These are phyloP conservation scores for Ladona fulva DNA, from an alignment of 1,140 invertebrate genomes.

Conservation along the genomic window DNA sequence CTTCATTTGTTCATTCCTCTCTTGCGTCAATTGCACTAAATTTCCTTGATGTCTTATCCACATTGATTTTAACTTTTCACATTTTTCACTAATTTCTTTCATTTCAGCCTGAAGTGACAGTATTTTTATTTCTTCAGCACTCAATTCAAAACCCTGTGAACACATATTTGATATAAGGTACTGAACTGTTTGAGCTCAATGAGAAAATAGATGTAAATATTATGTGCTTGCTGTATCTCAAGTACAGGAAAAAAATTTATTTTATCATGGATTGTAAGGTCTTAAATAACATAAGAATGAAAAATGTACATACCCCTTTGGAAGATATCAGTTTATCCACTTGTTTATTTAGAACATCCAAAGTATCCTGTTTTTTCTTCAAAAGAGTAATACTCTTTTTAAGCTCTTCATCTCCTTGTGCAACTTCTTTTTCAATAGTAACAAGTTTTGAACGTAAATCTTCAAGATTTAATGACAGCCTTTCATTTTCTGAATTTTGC, in stretches of 20 bases:
- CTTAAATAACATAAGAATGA: too few relatives aligned
- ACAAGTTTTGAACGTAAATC: background rate
- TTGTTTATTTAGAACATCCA: background rate
- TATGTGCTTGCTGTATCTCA: too few relatives aligned
- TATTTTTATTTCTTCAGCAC: background rate
- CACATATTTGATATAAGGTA: background rate
- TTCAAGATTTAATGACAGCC: background rate
- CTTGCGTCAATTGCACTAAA: background rate
- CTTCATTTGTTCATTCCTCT: background rate
- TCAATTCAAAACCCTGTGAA: background rate
- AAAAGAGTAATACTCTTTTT: background rate
- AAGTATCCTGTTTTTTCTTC: background rate
- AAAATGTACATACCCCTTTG: background rate
- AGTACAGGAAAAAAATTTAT: too few relatives aligned
- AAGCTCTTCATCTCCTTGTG: background rate
- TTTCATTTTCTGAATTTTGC: background rate
- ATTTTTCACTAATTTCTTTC: background rate
- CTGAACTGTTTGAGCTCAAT: too few relatives aligned
- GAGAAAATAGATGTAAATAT: too few relatives aligned
- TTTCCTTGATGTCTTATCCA: background rate
- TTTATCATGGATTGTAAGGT: too few relatives aligned
- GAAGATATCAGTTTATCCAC: background rate
- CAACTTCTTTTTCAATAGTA: background rate
- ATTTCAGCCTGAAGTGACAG: background rate
- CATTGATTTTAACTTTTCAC: background rate